Percentiles rank a stretch among this genome's conserved stretches.
Conservation (phyloP, 2,113 vertebrate genomes). For the Oncorhynchus masou region DNA sequence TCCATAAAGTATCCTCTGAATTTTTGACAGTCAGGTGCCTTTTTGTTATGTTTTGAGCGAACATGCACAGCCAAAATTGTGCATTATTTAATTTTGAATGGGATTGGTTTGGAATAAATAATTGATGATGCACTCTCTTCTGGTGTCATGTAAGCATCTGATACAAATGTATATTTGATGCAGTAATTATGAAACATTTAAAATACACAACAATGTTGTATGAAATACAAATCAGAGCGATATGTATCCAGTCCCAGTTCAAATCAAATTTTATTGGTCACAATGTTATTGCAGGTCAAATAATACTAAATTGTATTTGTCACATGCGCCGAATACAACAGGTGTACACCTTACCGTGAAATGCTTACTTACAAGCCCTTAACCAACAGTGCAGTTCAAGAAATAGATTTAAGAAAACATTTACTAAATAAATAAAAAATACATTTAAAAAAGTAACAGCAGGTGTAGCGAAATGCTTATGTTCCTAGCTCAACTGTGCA, state of each 20-base stretch:
- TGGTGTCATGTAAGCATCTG: neutral
- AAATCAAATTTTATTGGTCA: too few species aligned
- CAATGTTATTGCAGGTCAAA: too few species aligned
- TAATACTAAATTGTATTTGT: too few species aligned
- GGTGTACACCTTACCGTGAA: too few species aligned
- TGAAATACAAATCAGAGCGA: neutral
- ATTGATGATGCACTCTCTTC: neutral
- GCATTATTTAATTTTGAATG: neutral
- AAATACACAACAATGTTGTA: neutral
- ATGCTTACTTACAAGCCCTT: too few species aligned
- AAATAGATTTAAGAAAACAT: too few species aligned
- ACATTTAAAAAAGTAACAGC: too few species aligned
- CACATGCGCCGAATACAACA: too few species aligned
- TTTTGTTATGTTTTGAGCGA: neutral
- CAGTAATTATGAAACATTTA: neutral
- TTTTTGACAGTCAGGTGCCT: neutral
- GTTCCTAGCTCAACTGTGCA: too few species aligned
- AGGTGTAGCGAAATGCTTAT: too few species aligned
- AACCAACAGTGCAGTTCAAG: too few species aligned
- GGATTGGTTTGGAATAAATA: neutral
- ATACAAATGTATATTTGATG: neutral
- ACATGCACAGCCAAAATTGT: neutral
- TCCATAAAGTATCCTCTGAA: neutral
- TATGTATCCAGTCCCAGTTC: neutral
- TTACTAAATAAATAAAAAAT: too few species aligned